Base-by-base conservation (phyloP, 2,797 vertebrate species). In the Sternotherus odoratus region DNA sequence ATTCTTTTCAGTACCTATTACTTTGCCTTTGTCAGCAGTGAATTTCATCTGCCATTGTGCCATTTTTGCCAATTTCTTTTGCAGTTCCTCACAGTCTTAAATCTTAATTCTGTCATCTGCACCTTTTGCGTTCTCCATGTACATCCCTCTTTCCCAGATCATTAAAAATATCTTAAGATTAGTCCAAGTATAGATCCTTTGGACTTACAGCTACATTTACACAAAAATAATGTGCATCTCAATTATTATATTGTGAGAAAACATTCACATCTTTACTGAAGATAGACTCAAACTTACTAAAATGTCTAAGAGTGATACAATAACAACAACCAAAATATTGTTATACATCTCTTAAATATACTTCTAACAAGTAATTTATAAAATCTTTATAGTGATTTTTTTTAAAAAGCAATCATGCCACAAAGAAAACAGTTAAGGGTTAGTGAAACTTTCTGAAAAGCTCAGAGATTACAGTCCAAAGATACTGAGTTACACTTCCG, bases 131-230 rank as follows among this genome's bases (percentile, higher is more conserved):
- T 90, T 49, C n/a, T 51, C 83, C 49, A 82, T 33, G 23, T 56
- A 91, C 49, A 56, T 86, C 91, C 49, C 43, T 88, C 86, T 95
- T 21, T 48, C 56, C 72, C 84, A 75, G 17, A 51, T 86, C 77
- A 87, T 12, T 88, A 26, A 79, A 36, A 95, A 86, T 85, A 49
- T 93, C 89, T 24, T 78, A 79, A 87, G 91, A 92, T 87, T 92
- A 91, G 82, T 91, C 77, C 75, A 63, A 87, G 83, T 63, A 60
- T 3, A n/a, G 66, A 24, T 15, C 85, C 54, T 30, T 80, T 56
- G 24, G 39, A 43, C 16, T 17, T 6, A 2, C 26, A 57, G 54
- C 28, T 80, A 57, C 56, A 56, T 80, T 56, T 80, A 54, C 79
- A 46, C 36, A 57, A 33, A 80, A 56, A 43, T 16, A 80, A 43